phyloP scores from a whole-genome alignment of 37 sponge, comb jelly and placozoan species.

The Eunapius fragilis region DNA sequence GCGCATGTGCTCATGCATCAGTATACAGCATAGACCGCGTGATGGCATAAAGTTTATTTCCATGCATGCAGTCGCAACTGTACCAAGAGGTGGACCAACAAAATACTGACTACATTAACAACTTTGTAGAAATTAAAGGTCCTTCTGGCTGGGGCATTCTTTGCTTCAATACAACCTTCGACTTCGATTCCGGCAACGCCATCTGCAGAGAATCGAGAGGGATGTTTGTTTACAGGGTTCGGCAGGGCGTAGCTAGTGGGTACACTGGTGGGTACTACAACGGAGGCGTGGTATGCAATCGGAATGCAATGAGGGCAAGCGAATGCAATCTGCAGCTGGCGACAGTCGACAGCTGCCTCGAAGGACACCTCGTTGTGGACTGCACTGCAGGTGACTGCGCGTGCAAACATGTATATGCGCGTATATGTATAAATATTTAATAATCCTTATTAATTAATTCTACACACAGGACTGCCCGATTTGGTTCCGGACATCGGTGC shows the following conservation, averaged over 20 bases:
- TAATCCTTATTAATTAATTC: too few species aligned
- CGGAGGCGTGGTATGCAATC: background rate
- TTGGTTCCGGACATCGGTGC: slow-evolving; percentile 65
- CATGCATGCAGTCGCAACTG: background rate
- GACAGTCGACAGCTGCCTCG: background rate
- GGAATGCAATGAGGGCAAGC: slow-evolving; percentile 4
- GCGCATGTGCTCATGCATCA: too few species aligned
- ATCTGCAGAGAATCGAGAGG: background rate
- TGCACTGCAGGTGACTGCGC: background rate
- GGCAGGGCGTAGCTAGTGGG: background rate
- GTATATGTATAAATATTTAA: background rate
- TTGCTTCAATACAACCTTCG: slow-evolving; percentile 5
- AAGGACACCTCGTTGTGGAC: background rate
- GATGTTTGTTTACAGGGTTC: background rate
- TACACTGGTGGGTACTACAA: background rate
- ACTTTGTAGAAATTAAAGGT: slow-evolving; percentile 38
- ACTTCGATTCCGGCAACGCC: background rate
- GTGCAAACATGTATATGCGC: background rate
- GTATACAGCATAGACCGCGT: slow-evolving; percentile 9
- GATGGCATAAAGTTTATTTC: background rate
- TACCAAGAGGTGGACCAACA: background rate
- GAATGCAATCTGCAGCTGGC: slow-evolving; percentile 2
- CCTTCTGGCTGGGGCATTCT: slow-evolving; percentile 44
- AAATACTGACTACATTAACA: background rate
- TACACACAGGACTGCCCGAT: slow-evolving; percentile 74